Conservation (phyloP, 2,113 vertebrate genomes). For the Micronisus gabar region DNA sequence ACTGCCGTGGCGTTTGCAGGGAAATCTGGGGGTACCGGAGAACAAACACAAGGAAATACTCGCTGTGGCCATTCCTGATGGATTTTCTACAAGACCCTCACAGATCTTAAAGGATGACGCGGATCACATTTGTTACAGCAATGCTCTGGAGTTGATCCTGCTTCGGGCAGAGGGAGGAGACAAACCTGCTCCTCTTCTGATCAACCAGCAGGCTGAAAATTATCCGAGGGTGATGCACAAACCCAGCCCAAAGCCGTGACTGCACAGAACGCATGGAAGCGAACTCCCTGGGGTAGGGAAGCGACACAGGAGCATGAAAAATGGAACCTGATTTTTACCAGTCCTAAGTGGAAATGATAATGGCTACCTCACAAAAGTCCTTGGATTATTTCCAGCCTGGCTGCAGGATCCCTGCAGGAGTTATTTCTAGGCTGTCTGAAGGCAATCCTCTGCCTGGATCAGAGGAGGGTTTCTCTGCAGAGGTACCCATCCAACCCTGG, state of each 20-base stretch:
- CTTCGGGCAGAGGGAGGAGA: not conserved
- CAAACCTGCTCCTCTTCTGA: not conserved
- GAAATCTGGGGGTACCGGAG: not conserved
- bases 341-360: not conserved
- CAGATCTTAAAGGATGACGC: not conserved
- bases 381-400: not conserved
- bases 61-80: rapidly evolving
- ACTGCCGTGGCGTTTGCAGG: not conserved
- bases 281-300: not conserved
- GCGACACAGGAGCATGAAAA: not conserved
- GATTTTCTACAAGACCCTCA: not conserved
- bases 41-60: not conserved
- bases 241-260: not conserved
- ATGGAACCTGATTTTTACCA: not conserved
- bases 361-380: not conserved
- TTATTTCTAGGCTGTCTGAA: not conserved
- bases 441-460: not conserved
- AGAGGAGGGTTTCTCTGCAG: not conserved
- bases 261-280: not conserved
- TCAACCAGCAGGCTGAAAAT: not conserved
- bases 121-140: rapidly evolving
- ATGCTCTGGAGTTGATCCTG: not conserved
- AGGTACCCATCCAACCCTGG: not conserved
- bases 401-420: not conserved
- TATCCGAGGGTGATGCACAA: not conserved